Conservation (phyloP, 2,888 invertebrate genomes). For the Drosophila fungiperda region DNA sequence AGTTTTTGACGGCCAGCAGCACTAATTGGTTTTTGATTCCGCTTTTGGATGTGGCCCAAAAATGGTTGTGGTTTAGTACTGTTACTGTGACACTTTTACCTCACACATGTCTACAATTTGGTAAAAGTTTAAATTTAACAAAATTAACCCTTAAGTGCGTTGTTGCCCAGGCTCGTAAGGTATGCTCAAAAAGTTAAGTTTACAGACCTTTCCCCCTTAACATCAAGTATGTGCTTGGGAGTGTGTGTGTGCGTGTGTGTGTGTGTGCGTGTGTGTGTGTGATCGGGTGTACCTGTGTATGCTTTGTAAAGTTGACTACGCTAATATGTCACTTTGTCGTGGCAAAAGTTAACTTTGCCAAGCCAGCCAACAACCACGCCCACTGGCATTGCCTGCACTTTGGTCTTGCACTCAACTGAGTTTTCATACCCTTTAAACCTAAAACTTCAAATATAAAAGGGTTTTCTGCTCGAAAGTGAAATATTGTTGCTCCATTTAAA, state of each 20-base stretch:
- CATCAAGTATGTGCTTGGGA: slow-evolving; percentile 1
- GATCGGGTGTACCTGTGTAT: slow-evolving; percentile 20
- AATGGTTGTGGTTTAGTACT: slow-evolving; percentile 22
- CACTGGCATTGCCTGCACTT: slow-evolving; percentile 65
- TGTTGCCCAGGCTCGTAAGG: slow-evolving; percentile 45
- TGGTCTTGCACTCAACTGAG: slow-evolving; percentile 66
- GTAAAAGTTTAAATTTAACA: slow-evolving; percentile 60
- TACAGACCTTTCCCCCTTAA: slow-evolving; percentile 9
- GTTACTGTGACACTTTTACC: slow-evolving; percentile 9
- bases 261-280: slow-evolving; percentile 1
- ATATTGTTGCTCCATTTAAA: neutral
- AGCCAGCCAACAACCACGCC: slow-evolving; percentile 57
- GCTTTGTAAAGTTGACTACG: slow-evolving; percentile 77
- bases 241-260: neutral
- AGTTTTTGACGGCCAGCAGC: slow-evolving; percentile 51
- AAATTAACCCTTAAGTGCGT: slow-evolving; percentile 75
- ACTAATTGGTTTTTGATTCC: slow-evolving; percentile 77
- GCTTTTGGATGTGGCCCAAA: slow-evolving; percentile 32
- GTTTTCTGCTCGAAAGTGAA: neutral
- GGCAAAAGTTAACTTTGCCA: slow-evolving; percentile 77
- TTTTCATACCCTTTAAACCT: slow-evolving; percentile 39
- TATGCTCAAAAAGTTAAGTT: slow-evolving; percentile 50
- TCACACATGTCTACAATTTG: slow-evolving; percentile 43
- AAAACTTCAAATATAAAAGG: neutral
- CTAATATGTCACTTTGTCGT: slow-evolving; percentile 79